A percentile compares a stretch with the other conserved stretches of the same genome.
These are phyloP conservation scores for Melanaphis sacchari DNA, from an alignment of 1,140 invertebrate species.

Conservation along the genomic window DNA sequence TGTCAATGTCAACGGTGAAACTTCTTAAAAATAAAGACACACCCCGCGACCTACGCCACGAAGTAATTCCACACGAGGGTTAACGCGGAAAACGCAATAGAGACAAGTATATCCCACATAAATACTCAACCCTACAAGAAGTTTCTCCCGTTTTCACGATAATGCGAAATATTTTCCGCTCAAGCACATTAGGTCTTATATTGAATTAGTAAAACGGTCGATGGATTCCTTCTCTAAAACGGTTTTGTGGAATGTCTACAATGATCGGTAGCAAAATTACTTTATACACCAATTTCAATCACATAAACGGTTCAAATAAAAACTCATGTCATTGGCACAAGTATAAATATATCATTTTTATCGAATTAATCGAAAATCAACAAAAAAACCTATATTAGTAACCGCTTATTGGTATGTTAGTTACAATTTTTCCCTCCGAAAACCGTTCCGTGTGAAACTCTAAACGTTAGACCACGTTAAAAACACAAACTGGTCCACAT, in stretches of 20 bases:
- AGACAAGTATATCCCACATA: neutral
- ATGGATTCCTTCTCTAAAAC: neutral
- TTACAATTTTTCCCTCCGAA: neutral
- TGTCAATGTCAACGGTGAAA: neutral
- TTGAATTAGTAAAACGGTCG: slow-evolving; percentile 28
- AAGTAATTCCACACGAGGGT: neutral
- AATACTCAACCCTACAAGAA: neutral
- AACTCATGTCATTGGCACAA: neutral
- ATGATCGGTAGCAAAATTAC: neutral
- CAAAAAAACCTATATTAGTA: neutral
- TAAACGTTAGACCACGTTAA: neutral
- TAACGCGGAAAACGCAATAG: neutral
- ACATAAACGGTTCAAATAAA: neutral
- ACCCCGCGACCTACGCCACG: neutral
- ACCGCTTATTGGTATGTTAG: neutral
- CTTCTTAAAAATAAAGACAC: neutral
- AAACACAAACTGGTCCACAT: neutral
- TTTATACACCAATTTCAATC: neutral
- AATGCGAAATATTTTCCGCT: neutral
- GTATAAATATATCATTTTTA: neutral
- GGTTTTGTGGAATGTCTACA: neutral
- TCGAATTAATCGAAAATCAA: neutral
- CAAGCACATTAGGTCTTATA: neutral
- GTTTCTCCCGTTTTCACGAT: neutral
- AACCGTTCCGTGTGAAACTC: neutral